Evolutionary conservation across 2,113 vertebrate genomes (phyloP).

Genomic region (Hoplias malabaricus): DNA sequence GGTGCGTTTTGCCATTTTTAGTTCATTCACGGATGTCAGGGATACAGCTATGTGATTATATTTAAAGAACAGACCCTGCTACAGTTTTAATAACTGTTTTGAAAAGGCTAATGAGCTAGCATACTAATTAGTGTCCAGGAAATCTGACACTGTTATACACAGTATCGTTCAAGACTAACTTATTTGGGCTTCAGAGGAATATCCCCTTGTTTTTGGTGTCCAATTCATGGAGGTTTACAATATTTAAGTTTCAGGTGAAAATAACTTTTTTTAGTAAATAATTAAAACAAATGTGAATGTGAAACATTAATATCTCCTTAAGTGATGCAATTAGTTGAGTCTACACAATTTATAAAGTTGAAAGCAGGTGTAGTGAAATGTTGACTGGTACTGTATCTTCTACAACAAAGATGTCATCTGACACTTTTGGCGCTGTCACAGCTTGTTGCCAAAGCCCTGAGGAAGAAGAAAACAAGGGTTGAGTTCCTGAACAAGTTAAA

Average conservation of each 20-base stretch:
- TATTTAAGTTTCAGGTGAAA: not conserved
- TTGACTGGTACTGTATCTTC: constrained; percentile 18
- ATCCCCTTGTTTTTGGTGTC: not conserved
- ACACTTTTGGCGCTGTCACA: constrained; percentile 82
- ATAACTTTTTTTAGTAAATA: not conserved
- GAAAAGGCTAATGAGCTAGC: too few relatives aligned
- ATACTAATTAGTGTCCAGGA: too few relatives aligned
- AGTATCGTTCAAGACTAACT: not conserved
- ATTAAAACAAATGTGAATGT: too few relatives aligned
- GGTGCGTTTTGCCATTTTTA: not conserved
- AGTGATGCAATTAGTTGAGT: too few relatives aligned
- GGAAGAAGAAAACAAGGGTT: not conserved
- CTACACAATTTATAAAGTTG: too few relatives aligned
- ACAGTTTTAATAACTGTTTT: too few relatives aligned
- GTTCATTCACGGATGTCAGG: not conserved
- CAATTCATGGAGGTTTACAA: not conserved
- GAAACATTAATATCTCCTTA: too few relatives aligned
- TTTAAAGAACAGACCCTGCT: too few relatives aligned
- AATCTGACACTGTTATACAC: not conserved
- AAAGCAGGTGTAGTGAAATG: not conserved
- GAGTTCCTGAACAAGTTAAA: not conserved
- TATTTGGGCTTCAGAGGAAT: not conserved
- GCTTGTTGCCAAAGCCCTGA: constrained; percentile 86
- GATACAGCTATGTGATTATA: too few relatives aligned
- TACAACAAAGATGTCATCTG: constrained; percentile 65